A percentile compares a stretch with the other conserved stretches of the same genome.
Conservation (phyloP, 2,797 vertebrate species). For the Myotis pilosus region DNA sequence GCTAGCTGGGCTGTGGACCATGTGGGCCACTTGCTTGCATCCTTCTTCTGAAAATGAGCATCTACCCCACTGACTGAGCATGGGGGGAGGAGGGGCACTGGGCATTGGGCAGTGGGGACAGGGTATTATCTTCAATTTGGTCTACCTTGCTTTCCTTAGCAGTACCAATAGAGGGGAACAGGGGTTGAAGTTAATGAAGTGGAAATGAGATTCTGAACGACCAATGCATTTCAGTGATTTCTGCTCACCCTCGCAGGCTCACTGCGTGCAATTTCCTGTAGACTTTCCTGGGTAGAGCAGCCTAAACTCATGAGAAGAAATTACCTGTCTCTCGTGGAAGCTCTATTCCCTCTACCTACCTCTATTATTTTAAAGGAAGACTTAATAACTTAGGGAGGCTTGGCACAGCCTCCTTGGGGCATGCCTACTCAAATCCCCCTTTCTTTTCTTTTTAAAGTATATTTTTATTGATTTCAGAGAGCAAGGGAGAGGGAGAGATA, state of each 20-base stretch:
- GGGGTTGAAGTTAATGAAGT: slow-evolving; percentile 35
- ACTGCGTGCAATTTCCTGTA: slow-evolving; percentile 62
- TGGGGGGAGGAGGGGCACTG: not conserved
- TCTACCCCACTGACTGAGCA: not conserved
- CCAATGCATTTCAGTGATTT: slow-evolving; percentile 18
- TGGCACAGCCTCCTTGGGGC: not conserved
- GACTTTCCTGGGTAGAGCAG: not conserved
- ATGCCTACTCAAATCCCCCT: not conserved
- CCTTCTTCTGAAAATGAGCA: not conserved
- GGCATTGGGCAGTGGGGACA: not conserved
- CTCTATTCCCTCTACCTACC: not conserved
- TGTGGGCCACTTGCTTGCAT: not conserved
- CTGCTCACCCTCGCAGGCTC: slow-evolving; percentile 20
- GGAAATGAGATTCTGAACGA: slow-evolving; percentile 35
- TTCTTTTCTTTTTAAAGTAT: no score
- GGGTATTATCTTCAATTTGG: slow-evolving; percentile 28
- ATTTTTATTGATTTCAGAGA: no score
- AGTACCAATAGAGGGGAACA: not conserved
- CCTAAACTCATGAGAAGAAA: not conserved
- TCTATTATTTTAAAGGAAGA: not conserved
- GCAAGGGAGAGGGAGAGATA: no score
- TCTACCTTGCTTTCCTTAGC: not conserved
- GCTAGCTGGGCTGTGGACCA: no score
- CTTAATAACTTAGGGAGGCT: not conserved
- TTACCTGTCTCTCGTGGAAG: not conserved